Base-by-base conservation (phyloP, 2,113 vertebrate species). In the Psittacus erithacus region DNA sequence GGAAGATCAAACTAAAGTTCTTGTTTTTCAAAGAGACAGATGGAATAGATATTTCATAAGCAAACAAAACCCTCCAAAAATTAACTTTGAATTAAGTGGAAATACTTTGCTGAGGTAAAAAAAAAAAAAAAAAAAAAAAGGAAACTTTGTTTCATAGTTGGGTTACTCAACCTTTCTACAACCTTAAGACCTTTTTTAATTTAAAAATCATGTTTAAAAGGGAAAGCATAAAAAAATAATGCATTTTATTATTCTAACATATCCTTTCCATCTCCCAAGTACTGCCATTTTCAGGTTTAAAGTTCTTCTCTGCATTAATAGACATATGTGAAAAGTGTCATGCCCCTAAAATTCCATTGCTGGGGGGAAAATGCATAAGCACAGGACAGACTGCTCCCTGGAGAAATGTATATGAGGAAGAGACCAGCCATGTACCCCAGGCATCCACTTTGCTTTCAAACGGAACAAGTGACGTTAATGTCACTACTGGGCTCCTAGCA, bases 41-140 rank as follows among this genome's bases (percentile, higher is more conserved):
- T 53, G n/a, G 60, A 90, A 86, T 38, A 31, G 44, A 60, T n/a
- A 53, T 74, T 84, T 76, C 27, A 44, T 64, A 78, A 89, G 62
- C 89, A 92, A 97, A 92, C 57, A 92, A 86, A 76, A 57, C 23
- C 44, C 5, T 82, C 22, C 44, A 71, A 91, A 95, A 92, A 91
- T 79, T 81, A 93, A 82, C 76, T 92, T 84, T 57, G 43, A 12
- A 93, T 92, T 93, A 71, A 87, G 60, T 55, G 84, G 55, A 67
- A 93, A 81, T 91, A 75, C 60, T 86, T 52, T 60, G 25, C 33
- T 82, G 65, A 92, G 27, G 16, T 71, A 35, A 35, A 35, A 35
- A 35, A 35, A 35, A 35, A 35, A 7, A 27, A 9, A 59, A 78
- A 81, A 46, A 28, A 50, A 63, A 69, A 84, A 68, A 28, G 1